Percentiles rank a stretch among this genome's conserved stretches.
Conservation (phyloP, 2,797 vertebrate genomes). For the Lepus oiostolus region DNA sequence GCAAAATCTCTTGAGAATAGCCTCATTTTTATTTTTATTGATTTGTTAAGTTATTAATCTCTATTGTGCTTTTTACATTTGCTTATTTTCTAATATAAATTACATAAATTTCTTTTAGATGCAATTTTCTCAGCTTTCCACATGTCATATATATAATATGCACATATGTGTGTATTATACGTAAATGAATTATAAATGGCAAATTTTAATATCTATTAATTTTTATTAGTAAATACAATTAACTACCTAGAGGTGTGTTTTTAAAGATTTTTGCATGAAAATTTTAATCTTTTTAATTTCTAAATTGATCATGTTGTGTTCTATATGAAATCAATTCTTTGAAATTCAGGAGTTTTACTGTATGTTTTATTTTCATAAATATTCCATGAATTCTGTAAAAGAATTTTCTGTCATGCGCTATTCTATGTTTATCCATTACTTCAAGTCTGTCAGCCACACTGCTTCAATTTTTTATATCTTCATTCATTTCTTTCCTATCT, state of each 20-base stretch:
- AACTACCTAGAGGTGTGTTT: background rate
- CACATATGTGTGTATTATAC: background rate
- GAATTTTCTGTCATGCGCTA: background rate
- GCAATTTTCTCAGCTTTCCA: background rate
- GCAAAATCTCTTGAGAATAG: background rate
- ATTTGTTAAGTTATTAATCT: background rate
- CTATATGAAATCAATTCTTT: background rate
- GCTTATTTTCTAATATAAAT: background rate
- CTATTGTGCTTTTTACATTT: background rate
- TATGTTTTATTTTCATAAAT: slow-evolving; percentile 6
- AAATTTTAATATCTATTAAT: background rate
- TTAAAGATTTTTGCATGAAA: background rate
- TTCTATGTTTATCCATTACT: background rate
- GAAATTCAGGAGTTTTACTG: background rate
- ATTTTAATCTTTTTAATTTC: background rate
- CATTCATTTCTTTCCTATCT: background rate
- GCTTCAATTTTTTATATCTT: background rate
- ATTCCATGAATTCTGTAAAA: background rate
- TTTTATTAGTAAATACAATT: background rate
- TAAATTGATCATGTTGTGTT: background rate
- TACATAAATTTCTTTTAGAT: background rate
- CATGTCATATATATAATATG: background rate
- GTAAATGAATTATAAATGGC: background rate
- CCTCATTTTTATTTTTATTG: background rate
- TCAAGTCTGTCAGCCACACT: background rate